Base-by-base conservation (phyloP, 2,113 vertebrate species). In the Perca fluviatilis region DNA sequence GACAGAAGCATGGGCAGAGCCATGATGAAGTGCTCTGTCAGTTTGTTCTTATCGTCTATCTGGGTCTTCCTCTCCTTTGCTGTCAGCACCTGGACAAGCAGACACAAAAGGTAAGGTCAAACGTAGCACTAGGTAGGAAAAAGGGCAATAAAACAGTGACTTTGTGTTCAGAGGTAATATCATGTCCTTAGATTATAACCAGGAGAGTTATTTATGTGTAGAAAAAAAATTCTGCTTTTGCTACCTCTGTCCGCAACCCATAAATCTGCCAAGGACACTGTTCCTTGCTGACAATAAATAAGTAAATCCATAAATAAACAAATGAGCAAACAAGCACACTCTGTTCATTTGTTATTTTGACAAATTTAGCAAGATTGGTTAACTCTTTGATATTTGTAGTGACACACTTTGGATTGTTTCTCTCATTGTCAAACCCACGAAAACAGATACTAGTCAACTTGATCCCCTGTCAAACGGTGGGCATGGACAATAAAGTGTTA, bases 11-110 rank as follows among this genome's bases (percentile, higher is more conserved):
- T 97, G 74, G 98, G 98, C 92, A 99, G 96, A 83, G 98, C 97
- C 94, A 99, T 98, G 93, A 99, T 99, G 95, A 97, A 99, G 94
- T 99, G 98, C 81, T 99, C 98, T 1, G 98, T 99, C 93, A 99
- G 89, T 92, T 99, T 99, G 93, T 99, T 99, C 90, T 97, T 97
- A 88, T 99, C 98, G 6, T 99, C 98, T 88, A 99, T 98, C 91
- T 99, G 98, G 18, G 97, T 99, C 96, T 99, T 99, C 87, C 98
- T 97, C 93, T 99, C 98, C 95, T 99, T 99, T 63, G 98, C 98
- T 63, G 98, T 99, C 92, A 99, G 95, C 76, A 99, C 98, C 98
- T 93, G 94, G 70, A 89, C 15, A 75, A 62, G 66, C 74, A 57
- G 16, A 82, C 10, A 46, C 8, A 82, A 54, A 53, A 56, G 1